Base-by-base conservation (phyloP, 2,113 vertebrate species). In the Neodontobutis hainanensis region DNA sequence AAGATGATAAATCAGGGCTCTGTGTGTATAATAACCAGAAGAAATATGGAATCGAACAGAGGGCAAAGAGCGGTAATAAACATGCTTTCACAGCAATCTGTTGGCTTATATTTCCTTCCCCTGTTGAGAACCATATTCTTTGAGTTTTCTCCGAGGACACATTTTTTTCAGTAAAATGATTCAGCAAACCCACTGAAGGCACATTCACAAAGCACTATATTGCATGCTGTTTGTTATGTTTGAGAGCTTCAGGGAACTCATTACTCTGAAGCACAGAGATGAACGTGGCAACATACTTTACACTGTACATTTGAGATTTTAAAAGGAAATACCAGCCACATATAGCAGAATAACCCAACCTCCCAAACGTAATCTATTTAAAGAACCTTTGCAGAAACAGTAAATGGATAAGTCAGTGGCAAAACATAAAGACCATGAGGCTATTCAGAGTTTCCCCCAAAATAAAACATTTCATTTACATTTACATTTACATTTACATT, bases 141-240 rank as follows among this genome's bases (percentile, higher is more conserved):
- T 82, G 85, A 88, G 81, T 86, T 87, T 85, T 78, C 92, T 91
- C 87, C 14, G 56, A 89, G 89, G 91, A 90, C 82, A 80, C 80
- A 89, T 91, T 91, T 88, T n/a, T 85, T 88, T 87, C 85, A 46
- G 85, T 84, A 85, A 90, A 93, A 88, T 90, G 76, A 89, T 91
- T 90, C 87, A 73, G 81, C 83, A 83, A 88, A 88, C 68, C 65
- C 78, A 90, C 83, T 81, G 82, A 88, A 86, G 86, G 88, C 89
- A 73, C 89, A 87, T 88, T 87, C 85, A 83, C 83, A 84, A 82
- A 87, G 84, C 66, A 58, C 87, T 85, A 82, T 87, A 86, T 70
- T 85, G 87, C 82, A 74, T 36, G 80, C 85, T 84, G 83, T 93
- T 92, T 90, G 87, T 91, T 92, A 89, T 88, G 84, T 91, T 90